These are phyloP conservation scores for Theretra japonica DNA, from an alignment of 2,888 invertebrate species.

Conservation along the genomic window DNA sequence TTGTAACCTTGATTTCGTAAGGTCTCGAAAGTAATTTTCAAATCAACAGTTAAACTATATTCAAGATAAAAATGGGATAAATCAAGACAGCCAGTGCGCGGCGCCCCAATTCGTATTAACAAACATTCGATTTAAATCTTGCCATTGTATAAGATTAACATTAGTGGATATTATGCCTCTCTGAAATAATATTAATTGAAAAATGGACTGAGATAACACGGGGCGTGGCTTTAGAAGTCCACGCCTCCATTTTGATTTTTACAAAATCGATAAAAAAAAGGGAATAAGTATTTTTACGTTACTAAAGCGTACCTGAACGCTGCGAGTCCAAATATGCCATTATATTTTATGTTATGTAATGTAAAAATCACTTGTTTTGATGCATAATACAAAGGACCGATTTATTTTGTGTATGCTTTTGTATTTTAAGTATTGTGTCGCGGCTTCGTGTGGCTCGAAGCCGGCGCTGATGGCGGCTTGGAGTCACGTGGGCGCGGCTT, in stretches of 20 bases:
- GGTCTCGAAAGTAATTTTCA: no score
- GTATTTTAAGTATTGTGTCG: constrained; percentile 42
- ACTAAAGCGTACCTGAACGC: constrained; percentile 53
- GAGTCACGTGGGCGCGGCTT: constrained; percentile 10
- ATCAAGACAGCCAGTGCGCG: neutral
- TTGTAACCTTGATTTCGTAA: no score
- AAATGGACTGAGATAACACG: constrained; percentile 32
- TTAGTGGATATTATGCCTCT: constrained; percentile 47
- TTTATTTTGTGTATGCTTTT: constrained; percentile 45
- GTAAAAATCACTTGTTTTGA: constrained; percentile 34
- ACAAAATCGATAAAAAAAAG: constrained; percentile 25
- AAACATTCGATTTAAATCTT: constrained; percentile 56
- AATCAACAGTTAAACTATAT: no score
- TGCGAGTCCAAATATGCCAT: constrained; percentile 57
- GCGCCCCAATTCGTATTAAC: constrained; percentile 40
- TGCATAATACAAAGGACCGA: constrained; percentile 53
- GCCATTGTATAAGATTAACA: constrained; percentile 58
- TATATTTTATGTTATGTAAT: constrained; percentile 46
- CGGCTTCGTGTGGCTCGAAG: constrained; percentile 15
- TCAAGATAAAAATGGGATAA: neutral
- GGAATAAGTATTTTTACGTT: constrained; percentile 39
- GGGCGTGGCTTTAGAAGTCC: constrained; percentile 30
- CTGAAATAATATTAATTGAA: constrained; percentile 34
- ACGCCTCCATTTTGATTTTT: constrained; percentile 34
- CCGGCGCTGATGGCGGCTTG: neutral